Percentiles rank a stretch among this genome's conserved stretches.
These are phyloP conservation scores for Tamias sibiricus DNA, from an alignment of 2,113 vertebrate species.

Conservation along the genomic window DNA sequence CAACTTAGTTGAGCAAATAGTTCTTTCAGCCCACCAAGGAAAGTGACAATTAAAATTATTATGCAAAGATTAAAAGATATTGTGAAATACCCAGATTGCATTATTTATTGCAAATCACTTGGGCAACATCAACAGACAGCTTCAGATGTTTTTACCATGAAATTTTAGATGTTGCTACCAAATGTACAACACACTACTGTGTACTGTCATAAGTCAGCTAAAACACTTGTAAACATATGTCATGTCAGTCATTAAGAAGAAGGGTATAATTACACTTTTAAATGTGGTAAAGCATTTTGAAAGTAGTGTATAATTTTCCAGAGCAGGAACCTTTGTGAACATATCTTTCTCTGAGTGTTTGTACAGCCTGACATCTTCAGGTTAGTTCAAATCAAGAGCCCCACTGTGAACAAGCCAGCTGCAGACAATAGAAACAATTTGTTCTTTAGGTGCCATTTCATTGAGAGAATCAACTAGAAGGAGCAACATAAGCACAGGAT, in stretches of 20 bases:
- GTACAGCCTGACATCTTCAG: conserved; percentile 85
- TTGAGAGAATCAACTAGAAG: conserved; percentile 61
- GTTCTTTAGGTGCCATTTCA: conserved; percentile 83
- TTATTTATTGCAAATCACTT: conserved; percentile 69
- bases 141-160: conserved; percentile 71
- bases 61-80: neutral
- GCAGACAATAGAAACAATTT: conserved; percentile 87
- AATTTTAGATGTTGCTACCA: conserved; percentile 79
- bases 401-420: conserved; percentile 84
- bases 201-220: conserved; percentile 85
- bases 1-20: neutral
- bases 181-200: conserved; percentile 72
- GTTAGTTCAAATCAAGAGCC: conserved; percentile 86
- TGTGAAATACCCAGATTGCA: neutral
- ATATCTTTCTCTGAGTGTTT: conserved; percentile 85
- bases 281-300: conserved; percentile 87
- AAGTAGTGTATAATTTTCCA: conserved; percentile 86
- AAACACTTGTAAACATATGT: conserved; percentile 87
- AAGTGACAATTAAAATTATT: conserved; percentile 48
- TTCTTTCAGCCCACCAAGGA: neutral
- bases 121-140: conserved; percentile 58
- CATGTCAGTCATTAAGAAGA: conserved; percentile 85
- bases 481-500: neutral
- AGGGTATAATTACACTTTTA: conserved; percentile 88
- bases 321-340: conserved; percentile 82